Percentiles rank a stretch among this genome's conserved stretches.
phyloP scores from a whole-genome alignment of 2,113 vertebrate genomes.

The Aegotheles bennettii region DNA sequence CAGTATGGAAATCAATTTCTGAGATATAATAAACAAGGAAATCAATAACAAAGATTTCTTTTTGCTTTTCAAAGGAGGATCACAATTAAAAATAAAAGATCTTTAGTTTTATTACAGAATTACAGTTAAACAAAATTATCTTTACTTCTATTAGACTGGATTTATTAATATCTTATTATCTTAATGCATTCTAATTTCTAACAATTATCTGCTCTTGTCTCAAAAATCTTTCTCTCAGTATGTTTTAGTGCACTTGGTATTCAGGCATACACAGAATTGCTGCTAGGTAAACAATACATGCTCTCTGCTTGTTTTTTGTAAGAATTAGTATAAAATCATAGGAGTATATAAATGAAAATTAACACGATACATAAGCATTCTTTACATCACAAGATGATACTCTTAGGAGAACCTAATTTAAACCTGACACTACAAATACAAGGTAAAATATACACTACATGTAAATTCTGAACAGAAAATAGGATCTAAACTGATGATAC shows the following conservation, averaged over 20 bases:
- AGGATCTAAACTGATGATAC: background rate
- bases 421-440: background rate
- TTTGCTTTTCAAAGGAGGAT: background rate
- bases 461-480: background rate
- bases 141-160: background rate
- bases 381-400: background rate
- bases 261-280: background rate
- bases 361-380: background rate
- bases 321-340: background rate
- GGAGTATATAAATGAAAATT: background rate
- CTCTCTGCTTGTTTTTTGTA: background rate
- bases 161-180: background rate
- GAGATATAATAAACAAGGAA: background rate
- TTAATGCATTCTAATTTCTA: background rate
- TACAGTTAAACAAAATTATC: background rate
- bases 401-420: background rate
- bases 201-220: background rate
- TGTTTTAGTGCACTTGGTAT: background rate
- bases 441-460: background rate
- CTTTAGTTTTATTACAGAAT: background rate
- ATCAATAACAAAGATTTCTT: background rate
- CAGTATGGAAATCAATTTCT: background rate
- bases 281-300: background rate
- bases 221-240: background rate
- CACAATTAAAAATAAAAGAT: background rate